A percentile compares a stretch with the other conserved stretches of the same genome.
Conservation (phyloP, 2,113 vertebrate genomes). For the Charina bottae region DNA sequence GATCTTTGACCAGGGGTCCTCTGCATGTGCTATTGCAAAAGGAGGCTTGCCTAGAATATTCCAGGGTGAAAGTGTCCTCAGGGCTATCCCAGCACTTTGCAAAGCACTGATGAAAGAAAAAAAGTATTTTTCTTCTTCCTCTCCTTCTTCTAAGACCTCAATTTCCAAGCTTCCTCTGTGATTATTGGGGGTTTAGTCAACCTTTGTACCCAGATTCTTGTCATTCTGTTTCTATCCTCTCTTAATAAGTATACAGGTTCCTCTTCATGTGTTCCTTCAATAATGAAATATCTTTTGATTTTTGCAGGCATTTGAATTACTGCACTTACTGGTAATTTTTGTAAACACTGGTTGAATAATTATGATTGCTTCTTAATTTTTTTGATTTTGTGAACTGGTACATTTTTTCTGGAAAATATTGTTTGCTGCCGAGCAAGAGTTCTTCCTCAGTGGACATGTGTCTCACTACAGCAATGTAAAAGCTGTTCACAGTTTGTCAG, state of each 20-base stretch:
- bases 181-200: neutral
- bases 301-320: neutral
- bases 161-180: neutral
- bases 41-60: neutral
- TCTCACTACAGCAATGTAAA: rapidly evolving
- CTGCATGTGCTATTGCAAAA: neutral
- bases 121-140: neutral
- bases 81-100: neutral
- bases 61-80: neutral
- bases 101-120: neutral
- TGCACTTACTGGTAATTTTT: neutral
- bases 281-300: neutral
- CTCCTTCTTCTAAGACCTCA: neutral
- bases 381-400: neutral
- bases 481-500: neutral
- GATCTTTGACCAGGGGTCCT: neutral
- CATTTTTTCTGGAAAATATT: neutral
- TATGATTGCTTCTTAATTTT: neutral
- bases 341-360: neutral
- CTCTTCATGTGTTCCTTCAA: neutral
- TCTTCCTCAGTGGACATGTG: neutral
- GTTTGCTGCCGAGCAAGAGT: neutral
- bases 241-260: neutral
- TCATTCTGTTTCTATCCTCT: neutral
- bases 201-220: neutral